Evolutionary conservation across 2,113 vertebrate genomes (phyloP).

Genomic region (Myotis davidii): DNA sequence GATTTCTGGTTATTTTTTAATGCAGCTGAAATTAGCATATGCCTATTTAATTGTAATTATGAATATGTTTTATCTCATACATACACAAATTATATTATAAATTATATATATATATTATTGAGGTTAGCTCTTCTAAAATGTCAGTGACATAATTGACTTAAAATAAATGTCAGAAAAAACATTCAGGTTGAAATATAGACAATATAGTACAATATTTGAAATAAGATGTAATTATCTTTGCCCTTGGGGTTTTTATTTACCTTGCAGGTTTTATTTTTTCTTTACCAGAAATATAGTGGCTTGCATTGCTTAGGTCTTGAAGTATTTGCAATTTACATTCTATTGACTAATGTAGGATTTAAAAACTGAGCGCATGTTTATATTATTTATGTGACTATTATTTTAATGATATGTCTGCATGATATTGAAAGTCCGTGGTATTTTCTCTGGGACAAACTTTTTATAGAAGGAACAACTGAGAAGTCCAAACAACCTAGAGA

Average conservation of each 20-base stretch:
- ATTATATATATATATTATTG: not conserved
- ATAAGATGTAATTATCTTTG: not conserved
- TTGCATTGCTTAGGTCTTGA: not conserved
- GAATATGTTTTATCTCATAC: not conserved
- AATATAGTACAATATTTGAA: not conserved
- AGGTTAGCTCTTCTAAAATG: not conserved
- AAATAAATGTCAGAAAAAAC: not conserved
- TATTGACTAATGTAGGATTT: not conserved
- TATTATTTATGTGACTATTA: not conserved
- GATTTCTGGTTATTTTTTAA: not conserved
- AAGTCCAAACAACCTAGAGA: not conserved
- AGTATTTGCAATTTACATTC: not conserved
- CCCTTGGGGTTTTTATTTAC: not conserved
- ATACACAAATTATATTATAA: not conserved
- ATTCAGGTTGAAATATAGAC: not conserved
- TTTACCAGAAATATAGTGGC: not conserved
- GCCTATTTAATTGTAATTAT: not conserved
- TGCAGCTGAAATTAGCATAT: not conserved
- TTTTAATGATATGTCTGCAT: not conserved
- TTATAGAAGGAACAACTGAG: not conserved
- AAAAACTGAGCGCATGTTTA: not conserved
- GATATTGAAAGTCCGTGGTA: not conserved
- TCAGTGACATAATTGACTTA: not conserved
- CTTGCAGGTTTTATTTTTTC: not conserved
- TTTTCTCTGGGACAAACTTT: not conserved